Percentiles rank a stretch among this genome's conserved stretches.
phyloP scores from a whole-genome alignment of 2,797 vertebrate species.

The Semotilus atromaculatus region DNA sequence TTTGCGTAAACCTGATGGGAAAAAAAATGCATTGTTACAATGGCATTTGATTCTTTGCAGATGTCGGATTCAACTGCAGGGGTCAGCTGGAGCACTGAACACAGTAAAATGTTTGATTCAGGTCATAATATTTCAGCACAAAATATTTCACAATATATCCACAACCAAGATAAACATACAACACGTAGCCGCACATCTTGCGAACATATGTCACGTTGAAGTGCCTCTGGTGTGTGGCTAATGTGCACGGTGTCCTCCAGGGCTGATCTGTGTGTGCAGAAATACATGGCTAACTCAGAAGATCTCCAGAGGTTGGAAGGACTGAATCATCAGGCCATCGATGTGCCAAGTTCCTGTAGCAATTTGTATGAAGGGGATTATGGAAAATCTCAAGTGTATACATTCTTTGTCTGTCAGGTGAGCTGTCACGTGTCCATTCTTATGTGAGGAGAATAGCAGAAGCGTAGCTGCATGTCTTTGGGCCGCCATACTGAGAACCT shows the following conservation, averaged over 20 bases:
- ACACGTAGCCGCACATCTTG: background rate
- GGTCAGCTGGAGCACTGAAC: background rate
- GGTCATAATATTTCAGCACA: background rate
- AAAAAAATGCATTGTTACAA: background rate
- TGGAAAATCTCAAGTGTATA: slow-evolving; percentile 12
- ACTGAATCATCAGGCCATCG: background rate
- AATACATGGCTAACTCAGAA: slow-evolving; percentile 8
- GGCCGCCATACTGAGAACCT: background rate
- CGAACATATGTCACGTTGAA: slow-evolving; percentile 16
- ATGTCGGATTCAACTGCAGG: background rate
- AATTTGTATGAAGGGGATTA: slow-evolving; percentile 4
- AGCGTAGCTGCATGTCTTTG: background rate
- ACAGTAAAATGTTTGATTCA: background rate
- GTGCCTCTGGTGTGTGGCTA: background rate
- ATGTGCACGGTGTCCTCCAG: slow-evolving; percentile 12
- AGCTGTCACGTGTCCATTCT: background rate
- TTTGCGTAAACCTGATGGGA: background rate
- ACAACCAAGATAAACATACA: background rate
- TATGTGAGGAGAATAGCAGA: background rate
- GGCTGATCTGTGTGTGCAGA: background rate
- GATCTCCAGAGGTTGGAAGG: slow-evolving; percentile 24
- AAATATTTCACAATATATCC: background rate
- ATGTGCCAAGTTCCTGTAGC: background rate
- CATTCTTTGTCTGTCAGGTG: slow-evolving; percentile 7
- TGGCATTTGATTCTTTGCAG: background rate